phyloP scores from a whole-genome alignment of 2,888 invertebrate species.

The Oxyteleia sp. region DNA sequence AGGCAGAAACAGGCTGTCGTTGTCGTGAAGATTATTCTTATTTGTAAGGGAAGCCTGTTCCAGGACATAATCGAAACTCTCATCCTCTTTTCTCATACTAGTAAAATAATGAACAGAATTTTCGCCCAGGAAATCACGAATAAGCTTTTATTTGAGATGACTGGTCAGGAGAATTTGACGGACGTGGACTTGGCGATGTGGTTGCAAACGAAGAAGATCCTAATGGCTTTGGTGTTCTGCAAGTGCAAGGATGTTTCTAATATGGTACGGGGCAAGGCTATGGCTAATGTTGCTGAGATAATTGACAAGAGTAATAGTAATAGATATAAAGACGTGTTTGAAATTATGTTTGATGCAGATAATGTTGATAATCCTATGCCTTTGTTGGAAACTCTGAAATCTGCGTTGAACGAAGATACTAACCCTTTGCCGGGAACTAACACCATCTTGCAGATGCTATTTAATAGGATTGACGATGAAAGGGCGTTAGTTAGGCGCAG shows the following conservation, averaged over 20 bases:
- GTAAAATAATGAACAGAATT: slow-evolving; percentile 87
- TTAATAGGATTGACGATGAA: slow-evolving; percentile 88
- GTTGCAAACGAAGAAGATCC: slow-evolving; percentile 74
- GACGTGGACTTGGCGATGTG: slow-evolving; percentile 37
- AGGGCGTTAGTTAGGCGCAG: slow-evolving; percentile 88
- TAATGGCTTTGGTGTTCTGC: slow-evolving; percentile 89
- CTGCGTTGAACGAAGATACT: slow-evolving; percentile 73
- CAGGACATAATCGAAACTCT: slow-evolving; percentile 76
- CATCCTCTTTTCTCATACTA: slow-evolving; percentile 83
- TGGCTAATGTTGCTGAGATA: slow-evolving; percentile 89
- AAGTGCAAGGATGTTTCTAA: slow-evolving; percentile 89
- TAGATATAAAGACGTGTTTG: slow-evolving; percentile 51
- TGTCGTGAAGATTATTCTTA: slow-evolving; percentile 81
- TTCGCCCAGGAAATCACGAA: slow-evolving; percentile 88
- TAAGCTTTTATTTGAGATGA: slow-evolving; percentile 84
- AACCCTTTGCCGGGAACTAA: slow-evolving; percentile 83
- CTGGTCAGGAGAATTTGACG: slow-evolving; percentile 23
- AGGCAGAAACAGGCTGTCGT: slow-evolving; percentile 83
- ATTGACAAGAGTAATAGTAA: slow-evolving; percentile 81
- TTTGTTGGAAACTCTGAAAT: slow-evolving; percentile 75
- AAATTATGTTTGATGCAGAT: slow-evolving; percentile 74
- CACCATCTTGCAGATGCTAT: slow-evolving; percentile 85
- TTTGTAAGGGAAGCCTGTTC: slow-evolving; percentile 76
- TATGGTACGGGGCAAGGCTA: slow-evolving; percentile 89
- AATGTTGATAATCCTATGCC: slow-evolving; percentile 76